phyloP scores from a whole-genome alignment of 2,888 invertebrate species.

The Atethmia centrago region DNA sequence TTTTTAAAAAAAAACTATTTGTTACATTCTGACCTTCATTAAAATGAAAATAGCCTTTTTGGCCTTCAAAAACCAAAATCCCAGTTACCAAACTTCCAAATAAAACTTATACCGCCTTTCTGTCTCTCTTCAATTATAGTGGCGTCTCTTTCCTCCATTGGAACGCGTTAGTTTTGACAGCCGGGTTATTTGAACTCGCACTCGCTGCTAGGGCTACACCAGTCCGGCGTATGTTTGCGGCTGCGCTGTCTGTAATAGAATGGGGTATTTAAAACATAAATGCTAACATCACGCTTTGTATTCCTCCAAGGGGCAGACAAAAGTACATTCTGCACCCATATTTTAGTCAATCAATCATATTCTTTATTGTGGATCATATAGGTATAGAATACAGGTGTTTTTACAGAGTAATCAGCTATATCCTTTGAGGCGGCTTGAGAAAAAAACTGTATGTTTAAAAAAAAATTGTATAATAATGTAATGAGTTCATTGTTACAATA shows the following conservation, averaged over 20 bases:
- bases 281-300: neutral
- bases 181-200: constrained; percentile 91
- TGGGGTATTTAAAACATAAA: neutral
- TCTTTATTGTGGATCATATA: too few relatives aligned
- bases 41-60: neutral
- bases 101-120: neutral
- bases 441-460: too few relatives aligned
- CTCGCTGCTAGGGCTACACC: constrained; percentile 89
- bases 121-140: constrained; percentile 77
- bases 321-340: too few relatives aligned
- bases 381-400: too few relatives aligned
- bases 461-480: too few relatives aligned
- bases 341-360: too few relatives aligned
- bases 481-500: too few relatives aligned
- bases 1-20: neutral
- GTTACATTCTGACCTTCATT: neutral
- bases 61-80: neutral
- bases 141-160: constrained; percentile 97
- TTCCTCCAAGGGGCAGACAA: neutral
- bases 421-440: too few relatives aligned
- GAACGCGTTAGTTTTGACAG: constrained; percentile 94
- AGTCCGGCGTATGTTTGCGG: constrained; percentile 91
- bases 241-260: constrained; percentile 87
- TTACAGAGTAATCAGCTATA: too few relatives aligned
- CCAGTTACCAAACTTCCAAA: constrained; percentile 5